Base-by-base conservation (phyloP, 2,888 invertebrate species). In the Ophion slaviceki region DNA sequence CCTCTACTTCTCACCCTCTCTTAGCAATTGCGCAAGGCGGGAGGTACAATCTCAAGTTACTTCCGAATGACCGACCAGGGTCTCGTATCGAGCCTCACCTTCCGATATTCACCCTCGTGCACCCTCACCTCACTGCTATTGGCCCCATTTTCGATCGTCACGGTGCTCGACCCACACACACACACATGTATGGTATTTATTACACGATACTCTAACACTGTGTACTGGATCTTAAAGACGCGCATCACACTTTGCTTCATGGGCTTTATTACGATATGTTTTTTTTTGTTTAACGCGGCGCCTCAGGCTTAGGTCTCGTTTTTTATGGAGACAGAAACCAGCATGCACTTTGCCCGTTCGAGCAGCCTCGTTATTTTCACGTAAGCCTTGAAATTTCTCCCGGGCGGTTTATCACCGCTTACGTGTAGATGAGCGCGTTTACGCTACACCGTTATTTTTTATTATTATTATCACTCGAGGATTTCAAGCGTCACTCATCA, bases 1-100 rank as follows among this genome's bases (percentile, higher is more conserved):
- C 24, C 32, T 57, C 40, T 17, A 53, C 24, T 57, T 72, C 17
- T 40, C 57, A 7, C 36, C 59, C 53, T 66, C 45, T 67, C 78
- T 72, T 57, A 77, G 70, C 36, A 74, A 75, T 84, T 61, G 62
- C 36, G 78, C 40, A 61, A 71, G 80, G 87, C 17, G 53, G 53
- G 87, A 86, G 88, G 87, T 88, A 86, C 88, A 87, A 91, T 90
- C 91, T 91, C 88, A 88, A 89, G 88, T 89, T 88, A 89, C 88
- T 91, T 89, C 86, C 87, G 89, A 89, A 91, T 89, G 88, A 89
- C 87, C 90, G 86, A 84, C 89, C 85, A 87, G 91, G 91, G 91
- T 87, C 86, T 88, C 88, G 87, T 88, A 89, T 81, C 84, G 70
- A 81, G 84, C 71, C 82, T 86, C 77, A 75, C 86, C 85, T 75